These are phyloP conservation scores for Oophaga sylvatica DNA, from an alignment of 2,797 vertebrate genomes.

Conservation along the genomic window DNA sequence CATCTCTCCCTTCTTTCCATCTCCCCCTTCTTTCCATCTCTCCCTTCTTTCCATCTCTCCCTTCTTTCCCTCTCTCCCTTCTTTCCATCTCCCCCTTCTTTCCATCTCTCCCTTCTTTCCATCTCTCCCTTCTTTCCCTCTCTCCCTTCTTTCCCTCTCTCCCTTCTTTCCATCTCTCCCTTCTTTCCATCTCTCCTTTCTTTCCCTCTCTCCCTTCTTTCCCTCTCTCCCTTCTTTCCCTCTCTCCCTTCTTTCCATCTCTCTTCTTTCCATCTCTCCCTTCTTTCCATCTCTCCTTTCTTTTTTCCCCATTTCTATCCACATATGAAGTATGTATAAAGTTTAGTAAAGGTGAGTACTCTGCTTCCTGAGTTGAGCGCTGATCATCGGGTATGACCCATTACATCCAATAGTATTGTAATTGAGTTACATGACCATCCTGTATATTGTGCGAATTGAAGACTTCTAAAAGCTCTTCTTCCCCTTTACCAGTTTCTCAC, in stretches of 20 bases:
- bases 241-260: no score
- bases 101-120: no score
- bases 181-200: no score
- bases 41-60: background rate
- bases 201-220: no score
- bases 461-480: background rate
- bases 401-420: background rate
- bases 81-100: background rate
- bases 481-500: background rate
- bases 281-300: no score
- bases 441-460: background rate
- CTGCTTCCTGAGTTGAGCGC: no score
- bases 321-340: no score
- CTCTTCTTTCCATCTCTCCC: no score
- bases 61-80: background rate
- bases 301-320: no score
- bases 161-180: no score
- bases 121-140: fast-evolving
- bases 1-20: background rate
- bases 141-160: background rate
- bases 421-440: background rate
- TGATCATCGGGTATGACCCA: background rate
- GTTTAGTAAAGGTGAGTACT: no score
- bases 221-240: no score
- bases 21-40: background rate